These are phyloP conservation scores for Lonchura striata DNA, from an alignment of 2,113 vertebrate species.

Conservation along the genomic window DNA sequence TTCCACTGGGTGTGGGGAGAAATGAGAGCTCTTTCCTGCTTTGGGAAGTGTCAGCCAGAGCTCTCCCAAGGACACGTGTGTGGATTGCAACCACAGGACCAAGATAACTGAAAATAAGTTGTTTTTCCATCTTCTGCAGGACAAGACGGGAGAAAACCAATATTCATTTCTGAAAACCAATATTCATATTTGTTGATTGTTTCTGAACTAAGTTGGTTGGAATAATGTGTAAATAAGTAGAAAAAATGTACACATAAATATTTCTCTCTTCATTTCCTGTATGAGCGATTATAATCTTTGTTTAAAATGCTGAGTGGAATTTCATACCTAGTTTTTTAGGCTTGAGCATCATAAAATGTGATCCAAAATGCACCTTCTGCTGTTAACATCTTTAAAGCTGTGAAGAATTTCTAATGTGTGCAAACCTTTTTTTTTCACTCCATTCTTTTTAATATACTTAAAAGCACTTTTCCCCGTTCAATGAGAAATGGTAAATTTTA, in stretches of 20 bases:
- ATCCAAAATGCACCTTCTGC: background rate
- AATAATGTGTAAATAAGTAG: background rate
- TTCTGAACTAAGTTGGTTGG: background rate
- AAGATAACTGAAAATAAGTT: background rate
- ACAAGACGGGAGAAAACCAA: background rate
- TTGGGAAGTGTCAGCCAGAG: background rate
- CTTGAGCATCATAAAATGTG: background rate
- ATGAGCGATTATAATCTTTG: background rate
- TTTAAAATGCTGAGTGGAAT: background rate
- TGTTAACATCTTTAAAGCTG: background rate
- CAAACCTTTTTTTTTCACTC: background rate
- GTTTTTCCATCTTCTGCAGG: background rate
- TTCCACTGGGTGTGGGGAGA: background rate
- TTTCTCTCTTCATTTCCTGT: background rate
- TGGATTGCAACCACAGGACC: too few species aligned
- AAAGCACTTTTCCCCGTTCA: background rate
- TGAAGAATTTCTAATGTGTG: background rate
- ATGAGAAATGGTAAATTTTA: background rate
- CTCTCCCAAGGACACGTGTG: background rate
- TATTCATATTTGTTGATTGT: background rate
- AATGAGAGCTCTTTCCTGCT: rapidly evolving
- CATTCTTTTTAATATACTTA: background rate
- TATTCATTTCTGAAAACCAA: background rate
- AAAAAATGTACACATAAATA: rapidly evolving
- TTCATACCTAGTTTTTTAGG: background rate